Percentiles rank a stretch among this genome's conserved stretches.
Conservation (phyloP, 2,797 vertebrate species). For the Eutrigla gurnardus region DNA sequence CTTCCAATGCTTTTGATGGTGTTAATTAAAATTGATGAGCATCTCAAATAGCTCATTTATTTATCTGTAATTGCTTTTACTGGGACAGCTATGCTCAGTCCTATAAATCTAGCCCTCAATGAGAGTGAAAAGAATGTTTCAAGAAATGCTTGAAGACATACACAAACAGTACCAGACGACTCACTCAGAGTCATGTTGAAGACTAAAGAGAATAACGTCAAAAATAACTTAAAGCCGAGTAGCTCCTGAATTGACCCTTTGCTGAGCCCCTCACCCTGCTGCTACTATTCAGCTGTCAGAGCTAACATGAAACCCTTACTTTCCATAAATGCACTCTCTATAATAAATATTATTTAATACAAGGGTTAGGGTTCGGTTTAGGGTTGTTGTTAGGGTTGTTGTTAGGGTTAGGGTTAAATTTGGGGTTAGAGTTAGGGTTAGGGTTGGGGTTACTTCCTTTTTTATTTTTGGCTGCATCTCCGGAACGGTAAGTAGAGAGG, state of each 20-base stretch:
- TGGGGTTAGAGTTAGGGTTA: no score
- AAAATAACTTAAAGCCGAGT: slow-evolving; percentile 22
- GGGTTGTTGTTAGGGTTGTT: no score
- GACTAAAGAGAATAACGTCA: slow-evolving; percentile 11
- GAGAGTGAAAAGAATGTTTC: slow-evolving; percentile 22
- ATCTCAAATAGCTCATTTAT: slow-evolving; percentile 48
- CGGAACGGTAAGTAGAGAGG: no score
- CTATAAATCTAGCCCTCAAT: slow-evolving; percentile 26
- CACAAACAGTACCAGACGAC: slow-evolving; percentile 13
- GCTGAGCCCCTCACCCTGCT: no score
- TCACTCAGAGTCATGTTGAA: slow-evolving; percentile 17
- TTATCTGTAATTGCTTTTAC: slow-evolving; percentile 46
- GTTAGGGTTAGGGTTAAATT: no score
- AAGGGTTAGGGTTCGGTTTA: no score
- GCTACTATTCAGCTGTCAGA: no score
- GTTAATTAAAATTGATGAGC: slow-evolving; percentile 56
- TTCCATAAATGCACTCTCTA: no score
- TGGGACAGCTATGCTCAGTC: slow-evolving; percentile 14
- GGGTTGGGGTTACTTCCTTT: no score
- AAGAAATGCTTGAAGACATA: slow-evolving; percentile 27
- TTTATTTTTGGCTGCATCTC: no score
- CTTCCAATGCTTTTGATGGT: slow-evolving; percentile 30
- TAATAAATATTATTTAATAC: no score
- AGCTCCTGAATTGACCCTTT: slow-evolving; percentile 1
- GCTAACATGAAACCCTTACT: no score